Percentiles rank a stretch among this genome's conserved stretches.
phyloP scores from a whole-genome alignment of 2,113 vertebrate genomes.

The Entelurus aequoreus region DNA sequence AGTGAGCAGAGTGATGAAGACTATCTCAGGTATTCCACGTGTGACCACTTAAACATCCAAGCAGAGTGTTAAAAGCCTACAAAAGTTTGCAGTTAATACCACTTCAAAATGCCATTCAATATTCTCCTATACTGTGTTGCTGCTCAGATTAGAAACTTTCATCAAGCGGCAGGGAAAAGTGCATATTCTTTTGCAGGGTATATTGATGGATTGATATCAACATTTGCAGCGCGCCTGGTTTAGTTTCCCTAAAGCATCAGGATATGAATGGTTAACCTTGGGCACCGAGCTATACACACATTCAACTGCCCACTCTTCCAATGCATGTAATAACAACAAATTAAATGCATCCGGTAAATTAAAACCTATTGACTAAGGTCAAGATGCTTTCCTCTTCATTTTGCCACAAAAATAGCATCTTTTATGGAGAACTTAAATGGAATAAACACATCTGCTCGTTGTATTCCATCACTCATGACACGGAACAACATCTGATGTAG shows the following conservation, averaged over 20 bases:
- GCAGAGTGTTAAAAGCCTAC: background rate
- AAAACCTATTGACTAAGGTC: no score
- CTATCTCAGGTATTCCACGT: background rate
- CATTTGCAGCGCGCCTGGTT: background rate
- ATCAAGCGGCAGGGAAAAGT: no score
- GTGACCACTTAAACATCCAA: background rate
- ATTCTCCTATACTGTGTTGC: background rate
- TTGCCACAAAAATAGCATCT: no score
- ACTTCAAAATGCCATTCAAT: background rate
- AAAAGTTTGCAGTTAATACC: background rate
- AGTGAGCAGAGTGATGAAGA: background rate
- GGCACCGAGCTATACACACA: no score
- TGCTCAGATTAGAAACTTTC: no score
- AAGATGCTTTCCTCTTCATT: no score
- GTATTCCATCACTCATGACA: background rate
- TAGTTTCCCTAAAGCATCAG: background rate
- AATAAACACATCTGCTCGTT: background rate
- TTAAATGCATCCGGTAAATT: no score
- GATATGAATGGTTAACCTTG: background rate
- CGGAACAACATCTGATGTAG: background rate
- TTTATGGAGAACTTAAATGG: no score
- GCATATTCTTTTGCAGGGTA: no score
- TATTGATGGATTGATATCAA: background rate
- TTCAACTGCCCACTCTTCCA: background rate
- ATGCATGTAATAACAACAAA: no score